These are phyloP conservation scores for Trachops cirrhosus DNA, from an alignment of 2,797 vertebrate species.

Conservation along the genomic window DNA sequence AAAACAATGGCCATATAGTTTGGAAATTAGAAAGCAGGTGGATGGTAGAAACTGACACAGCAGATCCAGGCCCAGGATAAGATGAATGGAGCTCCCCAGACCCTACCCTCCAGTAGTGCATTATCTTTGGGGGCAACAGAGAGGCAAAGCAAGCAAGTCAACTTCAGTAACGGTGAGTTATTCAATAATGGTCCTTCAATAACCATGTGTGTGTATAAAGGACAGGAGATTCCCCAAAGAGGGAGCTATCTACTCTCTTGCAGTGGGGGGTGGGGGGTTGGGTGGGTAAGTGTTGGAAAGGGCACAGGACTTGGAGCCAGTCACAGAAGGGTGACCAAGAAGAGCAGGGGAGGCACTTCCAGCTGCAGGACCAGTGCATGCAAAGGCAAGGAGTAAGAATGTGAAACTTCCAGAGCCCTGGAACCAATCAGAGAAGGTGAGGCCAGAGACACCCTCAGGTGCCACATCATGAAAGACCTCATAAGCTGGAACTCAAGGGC, in stretches of 20 bases:
- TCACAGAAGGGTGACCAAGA: not conserved
- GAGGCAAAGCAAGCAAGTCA: not conserved
- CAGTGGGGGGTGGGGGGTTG: fast-evolving
- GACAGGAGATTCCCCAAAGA: not conserved
- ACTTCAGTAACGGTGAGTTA: too few relatives aligned
- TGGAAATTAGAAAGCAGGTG: not conserved
- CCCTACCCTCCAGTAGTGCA: not conserved
- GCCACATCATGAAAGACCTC: not conserved
- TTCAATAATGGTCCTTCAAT: not conserved
- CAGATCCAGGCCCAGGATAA: not conserved
- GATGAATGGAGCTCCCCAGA: not conserved
- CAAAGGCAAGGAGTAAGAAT: not conserved
- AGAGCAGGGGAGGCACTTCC: fast-evolving
- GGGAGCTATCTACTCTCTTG: not conserved
- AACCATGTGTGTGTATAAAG: fast-evolving
- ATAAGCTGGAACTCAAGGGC: not conserved
- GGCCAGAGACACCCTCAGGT: not conserved
- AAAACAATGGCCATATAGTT: not conserved
- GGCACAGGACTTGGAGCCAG: not conserved
- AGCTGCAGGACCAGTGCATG: fast-evolving
- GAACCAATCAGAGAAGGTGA: not conserved
- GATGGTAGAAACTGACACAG: fast-evolving
- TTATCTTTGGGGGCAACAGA: not conserved
- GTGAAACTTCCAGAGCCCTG: not conserved
- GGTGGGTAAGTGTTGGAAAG: not conserved